Base-by-base conservation (phyloP, 2,113 vertebrate genomes). In the Protobothrops mucrosquamatus region DNA sequence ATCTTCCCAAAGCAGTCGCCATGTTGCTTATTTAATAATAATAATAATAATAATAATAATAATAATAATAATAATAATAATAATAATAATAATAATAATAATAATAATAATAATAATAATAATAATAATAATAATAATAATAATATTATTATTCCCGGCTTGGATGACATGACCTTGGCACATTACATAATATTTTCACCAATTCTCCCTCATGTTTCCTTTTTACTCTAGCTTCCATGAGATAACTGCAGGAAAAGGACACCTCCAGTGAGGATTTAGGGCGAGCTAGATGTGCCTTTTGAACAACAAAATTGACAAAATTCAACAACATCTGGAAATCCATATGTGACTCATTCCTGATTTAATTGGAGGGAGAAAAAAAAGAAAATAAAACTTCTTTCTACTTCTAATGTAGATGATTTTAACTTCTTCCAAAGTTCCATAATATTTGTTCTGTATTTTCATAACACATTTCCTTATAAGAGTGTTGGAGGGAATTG, bases 121-220 rank as follows among this genome's bases (percentile, higher is more conserved):
- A n/a, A n/a, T 39, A 39, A 39, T 39, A 39, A 39, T 39, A 39
- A 39, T 39, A 39, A 39, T 39, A 39, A 39, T 39, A 1, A 39
- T 39, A 39, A 39, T 39, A n/a, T n/a, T n/a, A n/a, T n/a, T n/a
- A 39, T 39, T 39, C 39, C 39, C 39, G 1, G 39, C 39, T 39
- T 39, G 39, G 39, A 39, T 39, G 39, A 39, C 39, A 39, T 39
- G 39, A 92, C 94, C 96, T 95, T 94, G 91, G 85, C 64, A 57
- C 54, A 94, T 91, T 91, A 64, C 93, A 89, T 0, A 54, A 29
- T 59, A 26, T 88, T 95, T 94, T 94, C 34, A 88, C 26, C 74
- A 88, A 64, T 96, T 91, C 91, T 22, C 24, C 46, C 34, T 94
- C 61, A 26, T 94, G 91, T 59, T 90, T 95, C 94, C 95, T 93